These are phyloP conservation scores for Sebastes vulpes DNA, from an alignment of 2,797 vertebrate genomes.

Conservation along the genomic window DNA sequence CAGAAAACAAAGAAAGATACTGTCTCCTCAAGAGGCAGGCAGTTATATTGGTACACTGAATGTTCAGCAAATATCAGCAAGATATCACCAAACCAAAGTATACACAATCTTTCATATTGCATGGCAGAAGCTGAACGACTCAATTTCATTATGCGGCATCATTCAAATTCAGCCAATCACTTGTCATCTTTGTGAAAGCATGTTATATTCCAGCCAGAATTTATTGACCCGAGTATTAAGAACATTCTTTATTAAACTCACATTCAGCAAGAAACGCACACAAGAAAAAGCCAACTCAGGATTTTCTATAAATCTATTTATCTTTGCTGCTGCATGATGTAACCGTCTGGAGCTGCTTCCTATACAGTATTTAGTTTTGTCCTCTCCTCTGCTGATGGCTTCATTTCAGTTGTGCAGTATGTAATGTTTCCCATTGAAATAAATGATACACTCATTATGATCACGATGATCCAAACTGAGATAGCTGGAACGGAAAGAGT, in stretches of 20 bases:
- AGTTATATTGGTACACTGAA: background rate
- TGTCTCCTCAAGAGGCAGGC: background rate
- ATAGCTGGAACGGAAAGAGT: constrained; percentile 7
- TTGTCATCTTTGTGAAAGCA: constrained; percentile 9
- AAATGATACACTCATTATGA: background rate
- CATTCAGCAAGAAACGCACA: constrained; percentile 29
- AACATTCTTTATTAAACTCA: constrained; percentile 20
- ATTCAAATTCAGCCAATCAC: constrained; percentile 26
- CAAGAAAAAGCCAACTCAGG: constrained; percentile 14
- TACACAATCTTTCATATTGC: background rate
- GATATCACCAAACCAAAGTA: background rate
- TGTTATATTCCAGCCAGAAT: background rate
- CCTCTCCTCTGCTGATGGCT: background rate
- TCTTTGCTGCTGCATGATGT: background rate
- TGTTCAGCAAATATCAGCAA: constrained; percentile 14
- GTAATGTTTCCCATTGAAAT: background rate
- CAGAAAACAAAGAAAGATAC: background rate
- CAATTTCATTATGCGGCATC: background rate
- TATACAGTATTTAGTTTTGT: background rate
- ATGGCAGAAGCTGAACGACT: background rate
- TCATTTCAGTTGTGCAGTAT: background rate
- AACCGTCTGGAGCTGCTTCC: background rate
- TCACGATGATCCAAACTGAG: background rate
- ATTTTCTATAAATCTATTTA: constrained; percentile 32
- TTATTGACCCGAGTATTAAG: constrained; percentile 20